Base-by-base conservation (phyloP, 2,797 vertebrate genomes). In the Scarus forsteni region DNA sequence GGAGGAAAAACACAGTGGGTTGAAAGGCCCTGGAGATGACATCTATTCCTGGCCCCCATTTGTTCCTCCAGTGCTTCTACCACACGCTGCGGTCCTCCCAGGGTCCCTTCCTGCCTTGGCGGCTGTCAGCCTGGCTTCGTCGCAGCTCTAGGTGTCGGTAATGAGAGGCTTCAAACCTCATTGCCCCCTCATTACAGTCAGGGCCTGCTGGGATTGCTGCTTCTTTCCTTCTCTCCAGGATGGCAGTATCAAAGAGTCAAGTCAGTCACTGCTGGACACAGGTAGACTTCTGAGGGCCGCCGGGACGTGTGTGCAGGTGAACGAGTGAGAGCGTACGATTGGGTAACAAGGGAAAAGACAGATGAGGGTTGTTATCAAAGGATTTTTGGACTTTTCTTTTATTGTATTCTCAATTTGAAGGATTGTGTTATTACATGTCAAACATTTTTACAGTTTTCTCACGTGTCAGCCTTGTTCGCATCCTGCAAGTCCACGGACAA, bases 121-220 rank as follows among this genome's bases (percentile, higher is more conserved):
- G 62, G 56, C 72, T 88, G 77, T 69, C 75, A 83, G 67, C 67
- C 70, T 35, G 14, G 58, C 66, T 81, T 80, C 58, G 66, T 40
- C 46, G 73, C 64, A 71, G 60, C 73, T 73, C 79, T 50, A 76
- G 81, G 75, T 85, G 70, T 77, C 70, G 78, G 51, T 89, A 91
- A 91, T 88, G 82, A 88, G 80, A 74, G 78, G 68, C 78, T 86
- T 89, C 73, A 85, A 81, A 89, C 77, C 83, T 90, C 72, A 78
- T 90, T 89, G 86, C 81, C 86, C 85, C 81, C 86, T 91, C 83
- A 89, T 86, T 91, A 87, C 72, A 74, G 83, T 48, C 67, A 34
- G 46, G 73, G 39, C 75, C 77, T 80, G 75, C 84, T 84, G 85
- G 86, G 84, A 80, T 59, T 84, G 66, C 63, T 64, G 69, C 79